Percentiles rank a stretch among this genome's conserved stretches.
Conservation (phyloP, 2,113 vertebrate genomes). For the Pelvicachromis taeniatus region DNA sequence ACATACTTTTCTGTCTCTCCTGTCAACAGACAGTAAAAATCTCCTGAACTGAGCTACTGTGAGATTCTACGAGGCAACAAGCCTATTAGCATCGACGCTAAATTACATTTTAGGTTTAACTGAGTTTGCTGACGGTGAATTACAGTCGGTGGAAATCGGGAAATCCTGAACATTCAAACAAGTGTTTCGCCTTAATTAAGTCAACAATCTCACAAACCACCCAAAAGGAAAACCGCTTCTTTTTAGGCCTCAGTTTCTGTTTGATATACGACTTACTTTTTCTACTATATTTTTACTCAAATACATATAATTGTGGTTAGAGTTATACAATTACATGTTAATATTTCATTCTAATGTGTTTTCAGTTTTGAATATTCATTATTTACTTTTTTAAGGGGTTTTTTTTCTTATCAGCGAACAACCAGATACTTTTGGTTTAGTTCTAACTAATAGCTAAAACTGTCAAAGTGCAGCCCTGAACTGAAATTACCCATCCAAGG, state of each 20-base stretch:
- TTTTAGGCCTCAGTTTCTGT: not conserved
- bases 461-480: not conserved
- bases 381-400: not conserved
- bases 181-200: not conserved
- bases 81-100: not conserved
- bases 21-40: slow-evolving; percentile 23
- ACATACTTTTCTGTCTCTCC: slow-evolving; percentile 10
- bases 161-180: not conserved
- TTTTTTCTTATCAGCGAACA: not conserved
- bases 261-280: not conserved
- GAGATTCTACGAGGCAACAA: not conserved
- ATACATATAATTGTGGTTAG: no score
- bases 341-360: not conserved
- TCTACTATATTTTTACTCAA: not conserved
- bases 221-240: not conserved
- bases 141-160: not conserved
- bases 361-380: not conserved
- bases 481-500: not conserved
- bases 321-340: no score
- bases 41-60: slow-evolving; percentile 27
- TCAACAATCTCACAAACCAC: not conserved
- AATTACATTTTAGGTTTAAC: not conserved
- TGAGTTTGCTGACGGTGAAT: not conserved
- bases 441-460: not conserved
- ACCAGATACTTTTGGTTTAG: not conserved